phyloP scores from a whole-genome alignment of 2,888 invertebrate genomes.

The Thecophora atra region DNA sequence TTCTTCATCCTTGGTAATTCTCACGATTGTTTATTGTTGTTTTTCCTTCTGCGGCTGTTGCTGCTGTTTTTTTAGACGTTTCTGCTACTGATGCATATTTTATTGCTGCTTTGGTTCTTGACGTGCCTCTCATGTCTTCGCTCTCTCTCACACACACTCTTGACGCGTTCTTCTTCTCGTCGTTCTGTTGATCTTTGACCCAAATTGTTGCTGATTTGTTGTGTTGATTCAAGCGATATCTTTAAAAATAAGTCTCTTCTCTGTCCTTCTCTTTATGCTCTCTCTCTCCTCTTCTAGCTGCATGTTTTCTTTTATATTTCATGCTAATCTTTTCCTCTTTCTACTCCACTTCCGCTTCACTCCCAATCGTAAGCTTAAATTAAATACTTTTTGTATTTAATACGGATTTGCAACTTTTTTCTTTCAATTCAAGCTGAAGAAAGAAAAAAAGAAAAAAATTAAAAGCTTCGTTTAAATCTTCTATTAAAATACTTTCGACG shows the following conservation, averaged over 20 bases:
- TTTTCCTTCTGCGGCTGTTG: background rate
- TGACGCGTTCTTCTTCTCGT: background rate
- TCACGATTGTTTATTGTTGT: background rate
- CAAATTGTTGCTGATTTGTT: conserved; percentile 21
- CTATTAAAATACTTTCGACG: background rate
- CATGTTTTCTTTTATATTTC: too few species aligned
- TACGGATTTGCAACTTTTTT: background rate
- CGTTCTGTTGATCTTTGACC: conserved; percentile 36
- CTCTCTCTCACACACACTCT: background rate
- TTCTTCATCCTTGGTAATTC: background rate
- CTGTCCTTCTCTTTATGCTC: background rate
- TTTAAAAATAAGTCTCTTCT: background rate
- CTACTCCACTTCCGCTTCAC: too few species aligned
- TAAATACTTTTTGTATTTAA: conserved; percentile 19
- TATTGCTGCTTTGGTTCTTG: conserved; percentile 16
- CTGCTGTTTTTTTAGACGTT: too few species aligned
- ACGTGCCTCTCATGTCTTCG: background rate
- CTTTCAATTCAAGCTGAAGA: background rate
- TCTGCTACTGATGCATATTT: conserved; percentile 30
- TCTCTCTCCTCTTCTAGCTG: background rate
- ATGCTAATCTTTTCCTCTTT: too few species aligned
- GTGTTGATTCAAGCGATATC: background rate
- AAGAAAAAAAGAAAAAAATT: background rate
- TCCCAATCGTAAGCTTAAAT: too few species aligned
- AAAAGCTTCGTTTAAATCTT: background rate